These are phyloP conservation scores for Drosophila bunnanda DNA, from an alignment of 2,888 invertebrate genomes.

Conservation along the genomic window DNA sequence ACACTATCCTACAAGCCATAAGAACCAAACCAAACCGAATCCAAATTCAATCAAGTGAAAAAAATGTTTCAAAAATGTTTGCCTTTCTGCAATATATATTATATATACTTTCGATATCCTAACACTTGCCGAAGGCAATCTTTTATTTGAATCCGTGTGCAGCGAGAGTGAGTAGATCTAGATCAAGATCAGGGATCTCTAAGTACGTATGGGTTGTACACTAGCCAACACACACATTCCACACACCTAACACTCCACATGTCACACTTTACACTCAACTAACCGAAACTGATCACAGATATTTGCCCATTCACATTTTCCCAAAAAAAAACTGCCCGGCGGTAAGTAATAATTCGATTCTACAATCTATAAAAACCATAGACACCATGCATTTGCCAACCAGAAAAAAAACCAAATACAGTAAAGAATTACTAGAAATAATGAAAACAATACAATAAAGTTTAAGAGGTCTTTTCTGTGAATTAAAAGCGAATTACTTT, in stretches of 20 bases:
- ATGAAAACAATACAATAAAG: slow-evolving; percentile 38
- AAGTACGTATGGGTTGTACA: slow-evolving; percentile 53
- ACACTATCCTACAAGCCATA: slow-evolving; percentile 31
- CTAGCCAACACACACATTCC: slow-evolving; percentile 1
- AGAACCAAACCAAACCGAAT: slow-evolving; percentile 12
- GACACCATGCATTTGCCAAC: slow-evolving; percentile 23
- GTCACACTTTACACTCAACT: slow-evolving; percentile 14
- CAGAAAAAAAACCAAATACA: slow-evolving; percentile 7
- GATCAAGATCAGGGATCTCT: slow-evolving; percentile 37
- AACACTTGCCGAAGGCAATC: slow-evolving; percentile 45
- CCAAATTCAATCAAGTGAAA: slow-evolving; percentile 33
- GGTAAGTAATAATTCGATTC: slow-evolving; percentile 67
- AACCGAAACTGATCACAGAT: slow-evolving; percentile 28
- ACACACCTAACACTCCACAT: background rate
- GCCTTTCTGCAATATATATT: slow-evolving; percentile 47
- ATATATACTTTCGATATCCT: slow-evolving; percentile 43
- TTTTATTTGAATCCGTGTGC: slow-evolving; percentile 44
- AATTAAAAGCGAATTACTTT: slow-evolving; percentile 84
- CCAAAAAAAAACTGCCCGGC: slow-evolving; percentile 27
- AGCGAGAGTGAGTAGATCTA: slow-evolving; percentile 47
- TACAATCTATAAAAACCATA: slow-evolving; percentile 35
- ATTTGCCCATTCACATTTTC: slow-evolving; percentile 28
- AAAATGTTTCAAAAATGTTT: slow-evolving; percentile 61
- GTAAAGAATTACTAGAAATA: slow-evolving; percentile 27
- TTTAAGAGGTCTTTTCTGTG: slow-evolving; percentile 64